Conservation (phyloP, 2,888 invertebrate genomes). For the Cosmopolites sordidus region DNA sequence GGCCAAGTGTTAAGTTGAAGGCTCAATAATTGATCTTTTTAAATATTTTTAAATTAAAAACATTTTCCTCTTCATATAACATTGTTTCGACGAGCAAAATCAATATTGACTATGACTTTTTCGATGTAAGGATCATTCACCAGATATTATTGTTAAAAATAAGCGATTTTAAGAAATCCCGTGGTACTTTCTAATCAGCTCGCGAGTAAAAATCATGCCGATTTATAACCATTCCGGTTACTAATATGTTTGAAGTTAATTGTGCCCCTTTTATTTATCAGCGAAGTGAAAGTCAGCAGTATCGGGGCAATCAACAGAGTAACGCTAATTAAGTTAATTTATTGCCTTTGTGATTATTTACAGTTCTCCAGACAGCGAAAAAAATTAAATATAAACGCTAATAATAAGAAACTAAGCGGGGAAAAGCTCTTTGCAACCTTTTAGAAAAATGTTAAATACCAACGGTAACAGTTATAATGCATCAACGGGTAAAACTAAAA, state of each 20-base stretch:
- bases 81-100: too few species aligned
- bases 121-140: too few species aligned
- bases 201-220: background rate
- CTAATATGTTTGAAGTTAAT: conserved; percentile 1
- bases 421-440: too few species aligned
- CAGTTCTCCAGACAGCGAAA: background rate
- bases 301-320: background rate
- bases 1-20: too few species aligned
- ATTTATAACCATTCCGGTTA: background rate
- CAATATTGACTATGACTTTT: too few species aligned
- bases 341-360: conserved; percentile 1
- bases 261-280: conserved; percentile 2
- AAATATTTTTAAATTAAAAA: too few species aligned
- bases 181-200: background rate
- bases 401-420: background rate
- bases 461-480: too few species aligned
- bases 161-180: background rate
- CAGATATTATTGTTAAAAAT: background rate
- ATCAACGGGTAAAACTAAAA: too few species aligned
- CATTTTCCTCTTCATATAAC: too few species aligned
- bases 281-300: background rate
- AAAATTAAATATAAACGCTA: background rate
- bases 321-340: conserved; percentile 2
- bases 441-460: too few species aligned
- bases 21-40: too few species aligned